Evolutionary conservation across 2,888 invertebrate genomes (phyloP).

Genomic region (Marronus borbonicus): DNA sequence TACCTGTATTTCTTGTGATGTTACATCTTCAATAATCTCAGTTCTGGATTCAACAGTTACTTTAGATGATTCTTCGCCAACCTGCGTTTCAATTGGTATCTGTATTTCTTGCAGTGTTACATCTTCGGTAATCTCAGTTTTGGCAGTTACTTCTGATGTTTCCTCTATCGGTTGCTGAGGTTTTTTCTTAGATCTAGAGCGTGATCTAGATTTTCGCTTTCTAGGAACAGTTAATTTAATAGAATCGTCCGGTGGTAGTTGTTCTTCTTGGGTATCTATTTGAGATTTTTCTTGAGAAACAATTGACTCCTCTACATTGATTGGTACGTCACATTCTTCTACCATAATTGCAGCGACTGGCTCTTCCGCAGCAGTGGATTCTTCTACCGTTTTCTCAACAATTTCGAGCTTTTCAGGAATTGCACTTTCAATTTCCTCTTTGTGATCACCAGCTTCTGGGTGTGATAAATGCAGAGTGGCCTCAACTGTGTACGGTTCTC

Average conservation of each 20-base stretch:
- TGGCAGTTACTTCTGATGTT: not conserved
- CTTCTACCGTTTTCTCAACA: slow-evolving; percentile 2
- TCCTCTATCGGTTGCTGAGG: not conserved
- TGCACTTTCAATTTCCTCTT: not conserved
- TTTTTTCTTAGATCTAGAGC: slow-evolving; percentile 41
- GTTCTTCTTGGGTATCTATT: not conserved
- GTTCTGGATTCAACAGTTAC: not conserved
- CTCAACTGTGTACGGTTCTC: not conserved
- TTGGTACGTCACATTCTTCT: not conserved
- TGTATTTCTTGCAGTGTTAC: slow-evolving; percentile 22
- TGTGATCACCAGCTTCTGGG: slow-evolving; percentile 3
- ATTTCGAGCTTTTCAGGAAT: too few species aligned
- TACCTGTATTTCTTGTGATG: slow-evolving; percentile 21
- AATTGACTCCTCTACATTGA: not conserved
- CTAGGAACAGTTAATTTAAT: slow-evolving; percentile 15
- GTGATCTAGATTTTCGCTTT: slow-evolving; percentile 30
- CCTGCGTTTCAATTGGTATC: slow-evolving; percentile 35
- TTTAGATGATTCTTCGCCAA: not conserved
- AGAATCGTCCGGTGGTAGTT: not conserved
- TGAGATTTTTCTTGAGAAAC: slow-evolving; percentile 5
- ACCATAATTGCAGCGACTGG: not conserved
- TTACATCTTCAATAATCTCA: slow-evolving; percentile 33
- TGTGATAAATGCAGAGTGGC: not conserved
- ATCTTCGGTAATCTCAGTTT: slow-evolving; percentile 31
- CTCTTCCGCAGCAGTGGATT: not conserved